Evolutionary conservation across 1,140 invertebrate species (phyloP).

Genomic region (Mactra quadrangularis): DNA sequence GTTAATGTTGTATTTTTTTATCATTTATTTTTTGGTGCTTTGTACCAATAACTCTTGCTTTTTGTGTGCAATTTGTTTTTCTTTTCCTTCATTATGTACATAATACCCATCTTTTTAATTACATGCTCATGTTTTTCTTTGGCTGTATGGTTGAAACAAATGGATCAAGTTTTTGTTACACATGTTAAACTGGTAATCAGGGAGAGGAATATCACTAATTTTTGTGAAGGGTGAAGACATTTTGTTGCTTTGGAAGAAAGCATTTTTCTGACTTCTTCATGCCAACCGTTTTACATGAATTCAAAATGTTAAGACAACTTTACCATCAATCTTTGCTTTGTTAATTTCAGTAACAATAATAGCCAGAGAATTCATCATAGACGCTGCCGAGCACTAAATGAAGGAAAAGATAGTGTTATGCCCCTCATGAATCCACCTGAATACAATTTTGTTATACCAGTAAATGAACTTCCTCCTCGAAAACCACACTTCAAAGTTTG

Average conservation of each 20-base stretch:
- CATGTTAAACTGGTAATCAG: too few species aligned
- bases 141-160: too few species aligned
- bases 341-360: constrained; percentile 47
- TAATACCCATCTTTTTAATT: constrained; percentile 4
- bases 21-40: constrained; percentile 40
- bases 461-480: constrained; percentile 74
- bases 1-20: not conserved
- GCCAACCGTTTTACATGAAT: too few species aligned
- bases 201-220: too few species aligned
- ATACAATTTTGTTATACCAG: constrained; percentile 65
- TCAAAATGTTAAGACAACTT: too few species aligned
- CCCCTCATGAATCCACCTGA: constrained; percentile 73
- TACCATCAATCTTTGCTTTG: not conserved
- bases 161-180: too few species aligned
- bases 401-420: constrained; percentile 72
- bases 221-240: too few species aligned
- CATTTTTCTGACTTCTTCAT: too few species aligned
- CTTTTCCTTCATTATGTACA: not conserved
- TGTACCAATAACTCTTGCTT: not conserved
- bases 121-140: constrained; percentile 59
- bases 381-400: constrained; percentile 60
- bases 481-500: constrained; percentile 80
- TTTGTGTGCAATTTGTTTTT: constrained; percentile 45
- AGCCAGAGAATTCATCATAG: constrained; percentile 53
- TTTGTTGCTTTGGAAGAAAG: too few species aligned